These are phyloP conservation scores for Baronia brevicornis DNA, from an alignment of 2,888 invertebrate species.

Conservation along the genomic window DNA sequence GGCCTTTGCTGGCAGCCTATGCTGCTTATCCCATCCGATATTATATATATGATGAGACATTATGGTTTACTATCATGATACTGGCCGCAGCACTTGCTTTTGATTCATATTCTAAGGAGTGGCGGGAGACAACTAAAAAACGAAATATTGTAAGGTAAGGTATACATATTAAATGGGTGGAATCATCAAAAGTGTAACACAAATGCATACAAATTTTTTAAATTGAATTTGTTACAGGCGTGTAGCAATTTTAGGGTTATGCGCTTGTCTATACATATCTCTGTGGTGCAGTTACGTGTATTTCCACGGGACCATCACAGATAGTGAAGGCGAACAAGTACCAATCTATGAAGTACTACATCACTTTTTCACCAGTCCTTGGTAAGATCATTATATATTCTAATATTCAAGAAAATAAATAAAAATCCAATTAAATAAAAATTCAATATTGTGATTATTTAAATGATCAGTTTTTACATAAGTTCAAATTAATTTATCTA, in stretches of 20 bases:
- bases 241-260: conserved; percentile 73
- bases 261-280: conserved; percentile 80
- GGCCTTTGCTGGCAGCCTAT: conserved; percentile 82
- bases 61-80: conserved; percentile 81
- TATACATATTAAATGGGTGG: too few species aligned
- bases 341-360: conserved; percentile 90
- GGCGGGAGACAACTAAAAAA: conserved; percentile 80
- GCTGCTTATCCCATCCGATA: conserved; percentile 80
- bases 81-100: conserved; percentile 81
- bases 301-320: conserved; percentile 90
- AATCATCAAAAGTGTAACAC: too few species aligned
- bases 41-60: conserved; percentile 83
- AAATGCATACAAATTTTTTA: too few species aligned
- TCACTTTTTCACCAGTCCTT: conserved; percentile 92
- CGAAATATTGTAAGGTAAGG: conserved; percentile 47
- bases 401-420: too few species aligned
- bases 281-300: conserved; percentile 88
- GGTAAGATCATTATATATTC: too few species aligned
- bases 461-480: too few species aligned
- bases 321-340: conserved; percentile 90
- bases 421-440: too few species aligned
- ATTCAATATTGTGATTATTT: too few species aligned
- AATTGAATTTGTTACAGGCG: conserved; percentile 63
- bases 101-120: conserved; percentile 84
- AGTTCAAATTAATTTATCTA: too few species aligned